Conservation (phyloP, 2,888 invertebrate species). For the Arenicola marina region DNA sequence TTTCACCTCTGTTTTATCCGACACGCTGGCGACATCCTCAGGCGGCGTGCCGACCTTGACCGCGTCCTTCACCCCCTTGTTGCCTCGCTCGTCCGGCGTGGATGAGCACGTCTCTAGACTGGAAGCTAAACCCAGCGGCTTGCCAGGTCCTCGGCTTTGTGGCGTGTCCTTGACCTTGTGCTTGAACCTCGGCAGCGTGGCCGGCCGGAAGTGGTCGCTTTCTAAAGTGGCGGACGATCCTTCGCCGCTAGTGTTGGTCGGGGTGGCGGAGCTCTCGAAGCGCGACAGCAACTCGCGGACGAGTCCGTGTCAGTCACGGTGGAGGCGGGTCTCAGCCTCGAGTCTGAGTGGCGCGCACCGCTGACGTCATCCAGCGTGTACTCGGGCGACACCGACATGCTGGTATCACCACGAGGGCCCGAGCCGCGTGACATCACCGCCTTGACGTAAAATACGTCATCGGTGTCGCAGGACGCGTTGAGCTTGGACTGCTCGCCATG, state of each 20-base stretch:
- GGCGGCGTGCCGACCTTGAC: neutral
- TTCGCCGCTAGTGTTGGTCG: neutral
- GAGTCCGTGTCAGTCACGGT: neutral
- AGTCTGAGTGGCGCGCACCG: neutral
- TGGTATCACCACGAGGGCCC: too few relatives aligned
- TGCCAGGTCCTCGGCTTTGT: too few relatives aligned
- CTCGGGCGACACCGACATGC: slow-evolving; percentile 1
- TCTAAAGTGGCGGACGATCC: neutral
- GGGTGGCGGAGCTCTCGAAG: neutral
- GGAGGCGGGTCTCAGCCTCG: neutral
- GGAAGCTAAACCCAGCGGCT: too few relatives aligned
- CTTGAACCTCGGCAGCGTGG: neutral
- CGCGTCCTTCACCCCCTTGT: neutral
- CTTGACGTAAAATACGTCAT: neutral
- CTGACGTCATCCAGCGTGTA: neutral
- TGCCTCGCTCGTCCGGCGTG: neutral
- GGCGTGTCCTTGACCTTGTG: neutral
- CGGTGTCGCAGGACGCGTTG: neutral
- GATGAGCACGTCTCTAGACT: neutral
- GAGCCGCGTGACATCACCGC: too few relatives aligned
- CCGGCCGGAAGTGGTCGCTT: too few relatives aligned
- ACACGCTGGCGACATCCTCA: too few relatives aligned
- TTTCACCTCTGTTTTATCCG: neutral
- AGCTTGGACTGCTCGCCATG: too few relatives aligned
- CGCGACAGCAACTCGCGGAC: neutral